Evolutionary conservation across 2,113 vertebrate genomes (phyloP), one percentile per base, ranked within the genome.

Genomic region (Urocynchramus pylzowi): DNA sequence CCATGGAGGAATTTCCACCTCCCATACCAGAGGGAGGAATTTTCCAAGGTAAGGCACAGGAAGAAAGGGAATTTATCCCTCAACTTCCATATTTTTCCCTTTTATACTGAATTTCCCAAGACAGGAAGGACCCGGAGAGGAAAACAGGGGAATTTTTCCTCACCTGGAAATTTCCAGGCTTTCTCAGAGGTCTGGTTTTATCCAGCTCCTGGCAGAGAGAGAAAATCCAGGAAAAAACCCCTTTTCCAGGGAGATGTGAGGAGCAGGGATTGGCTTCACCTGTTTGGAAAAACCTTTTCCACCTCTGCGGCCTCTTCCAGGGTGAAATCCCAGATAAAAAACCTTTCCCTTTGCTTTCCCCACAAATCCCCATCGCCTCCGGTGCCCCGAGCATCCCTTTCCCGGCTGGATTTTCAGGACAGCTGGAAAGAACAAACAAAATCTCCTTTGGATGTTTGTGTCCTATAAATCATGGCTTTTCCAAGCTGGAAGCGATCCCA

Each of bases 371-470:
- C 6, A 0, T 44, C 65, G 2, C 81, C 75, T 77, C 30, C 6
- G 1, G 13, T 19, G n/a, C 47, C 79, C 84, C 8, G 53, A 45
- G 75, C 75, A 33, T 49, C 85, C 61, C 35, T 50, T 57, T 61
- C 35, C 82, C 27, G 3, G n/a, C 78, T 31, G 79, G 50, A 50
- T 44, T 57, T 68, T n/a, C 33, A 42, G 71, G 63, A 60, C 87
- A 95, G 90, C 92, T 81, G 84, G 84, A 54, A 84, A 94, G 81
- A 87, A 59, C 73, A 93, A 96, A 93, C 87, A 84, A 80, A 61
- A 41, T 13, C 90, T 71, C 56, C 85, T 47, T 37, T 37, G 78
- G 75, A 30, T 85, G 23, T 70, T 76, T 14, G 45, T 47, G 14
- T 68, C 77, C 91, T 16, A 61, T 59, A 90, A 96, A 95, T 81